Evolutionary conservation across 2,113 vertebrate species (phyloP), one percentile per base, ranked within the genome.

Genomic region (Cyphomyrus discorhynchus): DNA sequence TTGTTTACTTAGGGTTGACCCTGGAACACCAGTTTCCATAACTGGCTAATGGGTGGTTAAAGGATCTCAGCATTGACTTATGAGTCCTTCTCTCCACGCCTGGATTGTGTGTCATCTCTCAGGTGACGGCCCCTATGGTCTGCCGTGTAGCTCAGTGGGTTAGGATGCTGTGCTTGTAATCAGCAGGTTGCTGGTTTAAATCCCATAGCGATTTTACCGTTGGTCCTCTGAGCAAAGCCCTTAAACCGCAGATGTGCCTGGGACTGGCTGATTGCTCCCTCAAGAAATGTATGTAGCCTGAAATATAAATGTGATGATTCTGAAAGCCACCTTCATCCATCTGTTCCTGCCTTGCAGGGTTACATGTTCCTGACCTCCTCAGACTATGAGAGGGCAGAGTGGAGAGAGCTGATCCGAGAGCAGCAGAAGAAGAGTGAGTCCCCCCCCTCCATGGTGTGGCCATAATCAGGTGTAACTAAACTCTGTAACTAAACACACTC

Each of bases 351-450:
- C 84, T 92, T 66, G 21, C 45, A 99, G 98, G 96, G 97, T 90
- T 98, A 98, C 92, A 98, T 96, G 0, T 98, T 99, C 91, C 96
- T 99, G 87, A 98, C 98, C 90, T 98, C 98, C 0, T 99, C 98
- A 0, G 98, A 99, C 94, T 99, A 99, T 0, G 98, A 99, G 89
- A 96, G 98, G 0, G 97, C 97, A 0, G 98, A 99, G 91, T 99
- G 98, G 98, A 96, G 97, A 90, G 98, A 99, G 91, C 95, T 96
- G 27, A 96, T 99, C 39, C 97, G 97, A 1, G 97, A 98, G 89
- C 98, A 98, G 93, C 98, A 99, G 94, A 99, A 99, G 94, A 99
- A 99, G 89, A 99, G 98, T 98, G 90, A 95, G 97, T 95, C 90
- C 88, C 46, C 35, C 66, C 19, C 27, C 66, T 9, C 19, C 13